Evolutionary conservation across 2,113 vertebrate species (phyloP).

Genomic region (Alethe diademata): DNA sequence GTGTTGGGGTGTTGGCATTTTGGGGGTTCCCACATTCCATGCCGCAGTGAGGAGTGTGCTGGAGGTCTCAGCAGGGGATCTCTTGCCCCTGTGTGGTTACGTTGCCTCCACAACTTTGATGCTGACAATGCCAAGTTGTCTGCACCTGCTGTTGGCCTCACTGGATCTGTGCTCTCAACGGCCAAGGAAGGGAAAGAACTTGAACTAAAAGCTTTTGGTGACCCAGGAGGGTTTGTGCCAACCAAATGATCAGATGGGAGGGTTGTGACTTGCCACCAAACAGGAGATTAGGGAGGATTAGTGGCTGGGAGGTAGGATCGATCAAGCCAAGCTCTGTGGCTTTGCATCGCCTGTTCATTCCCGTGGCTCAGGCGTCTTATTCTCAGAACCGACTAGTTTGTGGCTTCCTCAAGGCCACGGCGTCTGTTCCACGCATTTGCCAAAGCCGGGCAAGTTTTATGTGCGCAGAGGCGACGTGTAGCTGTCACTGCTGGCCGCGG

Average conservation of each 20-base stretch:
- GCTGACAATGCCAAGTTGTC: not conserved
- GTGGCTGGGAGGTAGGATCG: not conserved
- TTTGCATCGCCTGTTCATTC: not conserved
- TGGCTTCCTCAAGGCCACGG: not conserved
- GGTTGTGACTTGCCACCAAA: constrained; percentile 28
- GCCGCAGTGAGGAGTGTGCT: accelerated
- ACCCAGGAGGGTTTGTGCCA: not conserved
- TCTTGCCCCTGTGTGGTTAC: accelerated
- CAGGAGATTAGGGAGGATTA: constrained; percentile 30
- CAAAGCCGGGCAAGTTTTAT: not conserved
- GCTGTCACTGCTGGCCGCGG: not conserved
- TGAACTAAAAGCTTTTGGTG: not conserved
- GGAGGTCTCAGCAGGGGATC: not conserved
- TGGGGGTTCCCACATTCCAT: accelerated
- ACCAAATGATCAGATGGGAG: not conserved
- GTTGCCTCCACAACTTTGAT: accelerated
- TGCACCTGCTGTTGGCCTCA: accelerated
- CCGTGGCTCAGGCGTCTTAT: not conserved
- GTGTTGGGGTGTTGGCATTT: not conserved
- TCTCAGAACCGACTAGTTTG: not conserved
- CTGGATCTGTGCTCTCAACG: not conserved
- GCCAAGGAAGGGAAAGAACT: not conserved
- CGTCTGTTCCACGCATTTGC: accelerated
- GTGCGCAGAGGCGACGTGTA: not conserved
- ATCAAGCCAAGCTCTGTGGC: not conserved